A percentile compares a stretch with the other conserved stretches of the same genome.
These are phyloP conservation scores for Apogon talboti DNA, from an alignment of 2,797 vertebrate genomes.

Conservation along the genomic window DNA sequence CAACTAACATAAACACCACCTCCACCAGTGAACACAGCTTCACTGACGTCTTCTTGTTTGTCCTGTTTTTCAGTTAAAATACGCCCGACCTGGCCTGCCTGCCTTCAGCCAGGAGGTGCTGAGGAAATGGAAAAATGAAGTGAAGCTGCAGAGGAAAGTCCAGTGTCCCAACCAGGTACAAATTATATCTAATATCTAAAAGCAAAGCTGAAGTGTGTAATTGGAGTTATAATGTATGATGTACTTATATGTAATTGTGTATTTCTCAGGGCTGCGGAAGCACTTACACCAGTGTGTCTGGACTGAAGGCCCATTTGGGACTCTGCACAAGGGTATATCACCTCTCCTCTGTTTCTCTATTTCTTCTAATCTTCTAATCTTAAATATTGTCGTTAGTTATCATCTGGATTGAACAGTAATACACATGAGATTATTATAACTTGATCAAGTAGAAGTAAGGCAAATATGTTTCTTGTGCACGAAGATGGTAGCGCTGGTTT, in stretches of 20 bases:
- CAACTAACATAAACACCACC: too few species aligned
- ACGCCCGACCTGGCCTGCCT: constrained; percentile 92
- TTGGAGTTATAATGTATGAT: not conserved
- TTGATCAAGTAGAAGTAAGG: too few species aligned
- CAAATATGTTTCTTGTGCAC: too few species aligned
- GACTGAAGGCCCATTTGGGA: constrained; percentile 93
- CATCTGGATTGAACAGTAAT: too few species aligned
- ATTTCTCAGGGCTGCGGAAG: constrained; percentile 78
- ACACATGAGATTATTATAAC: too few species aligned
- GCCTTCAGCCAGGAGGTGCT: constrained; percentile 94
- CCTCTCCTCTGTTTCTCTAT: not conserved
- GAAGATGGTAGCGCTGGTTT: too few species aligned
- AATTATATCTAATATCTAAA: not conserved
- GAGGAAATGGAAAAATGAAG: constrained; percentile 93
- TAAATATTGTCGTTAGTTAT: too few species aligned
- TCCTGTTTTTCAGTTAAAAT: constrained; percentile 86
- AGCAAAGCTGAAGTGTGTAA: not conserved
- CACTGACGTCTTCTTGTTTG: not conserved
- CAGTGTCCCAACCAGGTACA: constrained; percentile 94
- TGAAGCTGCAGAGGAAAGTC: constrained; percentile 92
- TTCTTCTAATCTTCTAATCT: too few species aligned
- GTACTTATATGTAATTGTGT: rapidly evolving
- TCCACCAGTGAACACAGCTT: not conserved
- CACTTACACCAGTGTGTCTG: constrained; percentile 93
- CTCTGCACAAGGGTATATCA: constrained; percentile 89